Percentiles rank a stretch among this genome's conserved stretches.
Conservation (phyloP, 1,140 invertebrate genomes). For the Adelges cooleyi region DNA sequence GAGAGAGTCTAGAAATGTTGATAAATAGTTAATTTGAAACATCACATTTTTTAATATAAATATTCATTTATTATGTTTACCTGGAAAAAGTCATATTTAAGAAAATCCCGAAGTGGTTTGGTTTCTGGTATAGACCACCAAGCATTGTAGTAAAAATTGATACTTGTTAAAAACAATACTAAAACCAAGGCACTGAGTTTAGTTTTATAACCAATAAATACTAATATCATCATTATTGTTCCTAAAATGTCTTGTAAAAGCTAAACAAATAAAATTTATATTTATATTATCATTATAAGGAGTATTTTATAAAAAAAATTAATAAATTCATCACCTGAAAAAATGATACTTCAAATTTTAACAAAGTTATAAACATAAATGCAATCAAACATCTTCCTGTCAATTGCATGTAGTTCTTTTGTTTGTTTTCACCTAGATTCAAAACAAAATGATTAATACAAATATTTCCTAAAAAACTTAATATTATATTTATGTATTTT, state of each 20-base stretch:
- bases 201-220: conserved; percentile 96
- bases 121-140: conserved; percentile 95
- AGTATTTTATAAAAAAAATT: no score
- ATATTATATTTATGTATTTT: background rate
- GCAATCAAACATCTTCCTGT: conserved; percentile 90
- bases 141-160: conserved; percentile 96
- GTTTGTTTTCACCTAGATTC: conserved; percentile 88
- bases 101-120: conserved; percentile 92
- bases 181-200: conserved; percentile 93
- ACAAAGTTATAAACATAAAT: conserved; percentile 96
- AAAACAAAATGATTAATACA: conserved; percentile 30
- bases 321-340: conserved; percentile 52
- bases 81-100: conserved; percentile 99
- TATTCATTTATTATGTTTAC: conserved; percentile 41
- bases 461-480: background rate
- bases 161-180: conserved; percentile 72
- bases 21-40: conserved; percentile 33
- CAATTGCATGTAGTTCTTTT: conserved; percentile 93
- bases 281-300: no score
- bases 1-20: conserved; percentile 78
- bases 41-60: conserved; percentile 1
- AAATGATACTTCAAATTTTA: conserved; percentile 85
- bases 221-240: conserved; percentile 86
- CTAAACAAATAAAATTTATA: no score
- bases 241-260: conserved; percentile 84